Conservation (phyloP, 2,888 invertebrate genomes). For the Tenthredo distinguenda region DNA sequence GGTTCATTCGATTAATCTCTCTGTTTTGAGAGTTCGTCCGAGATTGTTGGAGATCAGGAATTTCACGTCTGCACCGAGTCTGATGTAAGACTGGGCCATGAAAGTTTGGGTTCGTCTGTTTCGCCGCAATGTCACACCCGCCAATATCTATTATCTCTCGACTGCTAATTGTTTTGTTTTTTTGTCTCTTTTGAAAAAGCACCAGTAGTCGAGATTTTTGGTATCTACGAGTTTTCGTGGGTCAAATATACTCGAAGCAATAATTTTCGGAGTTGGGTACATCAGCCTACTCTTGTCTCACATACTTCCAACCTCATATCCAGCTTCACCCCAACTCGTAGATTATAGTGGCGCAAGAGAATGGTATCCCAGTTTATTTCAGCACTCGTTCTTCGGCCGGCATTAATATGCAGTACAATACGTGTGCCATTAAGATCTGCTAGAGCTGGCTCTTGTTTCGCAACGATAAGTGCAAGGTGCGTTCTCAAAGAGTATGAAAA, state of each 20-base stretch:
- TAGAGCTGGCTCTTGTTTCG: conserved; percentile 30
- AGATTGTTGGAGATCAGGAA: not conserved
- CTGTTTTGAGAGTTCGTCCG: not conserved
- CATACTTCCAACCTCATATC: not conserved
- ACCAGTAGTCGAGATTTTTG: not conserved
- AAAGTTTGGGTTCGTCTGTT: not conserved
- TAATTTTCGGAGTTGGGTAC: not conserved
- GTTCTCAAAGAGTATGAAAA: conserved; percentile 9
- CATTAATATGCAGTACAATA: not conserved
- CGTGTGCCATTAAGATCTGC: not conserved
- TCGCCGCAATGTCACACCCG: not conserved
- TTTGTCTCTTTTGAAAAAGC: not conserved
- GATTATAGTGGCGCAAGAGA: not conserved
- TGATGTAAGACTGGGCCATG: not conserved
- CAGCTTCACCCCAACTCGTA: not conserved
- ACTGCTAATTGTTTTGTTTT: not conserved
- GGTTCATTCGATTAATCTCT: not conserved
- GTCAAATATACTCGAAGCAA: not conserved
- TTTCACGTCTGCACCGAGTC: not conserved
- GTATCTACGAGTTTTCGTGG: not conserved
- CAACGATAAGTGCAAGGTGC: conserved; percentile 1
- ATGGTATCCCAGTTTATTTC: not conserved
- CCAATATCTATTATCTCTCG: not conserved
- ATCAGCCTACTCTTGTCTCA: not conserved
- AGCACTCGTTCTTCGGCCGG: not conserved